phyloP scores from a whole-genome alignment of 2,113 vertebrate species.

The Lepus europaeus region DNA sequence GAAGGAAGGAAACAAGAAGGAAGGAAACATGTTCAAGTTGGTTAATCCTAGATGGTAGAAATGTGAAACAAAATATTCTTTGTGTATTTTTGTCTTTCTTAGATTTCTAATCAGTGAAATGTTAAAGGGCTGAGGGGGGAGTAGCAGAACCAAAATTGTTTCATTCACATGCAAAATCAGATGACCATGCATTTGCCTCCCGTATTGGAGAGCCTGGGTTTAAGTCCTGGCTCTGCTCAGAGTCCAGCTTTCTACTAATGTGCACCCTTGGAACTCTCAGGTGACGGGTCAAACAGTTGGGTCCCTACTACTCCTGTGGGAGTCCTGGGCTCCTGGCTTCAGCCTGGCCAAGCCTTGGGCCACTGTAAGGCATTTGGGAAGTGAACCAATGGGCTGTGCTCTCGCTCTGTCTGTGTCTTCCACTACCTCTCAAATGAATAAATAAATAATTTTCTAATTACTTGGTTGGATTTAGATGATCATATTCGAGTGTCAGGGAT shows the following conservation, averaged over 20 bases:
- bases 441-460: not conserved
- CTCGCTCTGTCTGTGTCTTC: too few species aligned
- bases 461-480: not conserved
- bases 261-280: too few species aligned
- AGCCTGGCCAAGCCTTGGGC: too few species aligned
- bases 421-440: too few species aligned
- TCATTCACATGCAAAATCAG: not conserved
- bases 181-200: not conserved
- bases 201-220: too few species aligned
- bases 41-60: not conserved
- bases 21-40: not conserved
- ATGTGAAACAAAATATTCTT: not conserved
- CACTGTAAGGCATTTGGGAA: too few species aligned
- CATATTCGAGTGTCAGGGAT: not conserved
- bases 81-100: not conserved
- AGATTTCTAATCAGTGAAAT: slow-evolving; percentile 28
- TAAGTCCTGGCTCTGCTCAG: too few species aligned
- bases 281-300: too few species aligned
- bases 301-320: too few species aligned
- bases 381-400: too few species aligned
- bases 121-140: not conserved
- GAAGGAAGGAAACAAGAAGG: not conserved
- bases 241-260: too few species aligned
- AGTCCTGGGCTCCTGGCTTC: too few species aligned
- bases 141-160: not conserved